These are phyloP conservation scores for Pyrochroa serraticornis DNA, from an alignment of 2,888 invertebrate genomes.

Conservation along the genomic window DNA sequence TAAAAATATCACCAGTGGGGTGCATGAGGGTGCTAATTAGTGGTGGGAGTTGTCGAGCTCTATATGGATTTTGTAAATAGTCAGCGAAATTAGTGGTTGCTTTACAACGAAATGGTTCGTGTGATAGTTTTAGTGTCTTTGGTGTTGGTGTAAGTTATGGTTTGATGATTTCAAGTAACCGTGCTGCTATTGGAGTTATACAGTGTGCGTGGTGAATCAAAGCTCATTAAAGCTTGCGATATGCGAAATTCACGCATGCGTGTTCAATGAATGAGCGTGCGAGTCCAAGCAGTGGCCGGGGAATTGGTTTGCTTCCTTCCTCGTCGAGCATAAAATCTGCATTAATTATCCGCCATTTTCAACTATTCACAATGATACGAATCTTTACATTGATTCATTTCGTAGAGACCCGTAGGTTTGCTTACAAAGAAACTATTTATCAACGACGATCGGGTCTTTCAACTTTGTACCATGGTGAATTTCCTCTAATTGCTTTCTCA, in stretches of 20 bases:
- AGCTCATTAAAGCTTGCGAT: conserved; percentile 47
- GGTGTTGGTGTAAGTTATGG: conserved; percentile 7
- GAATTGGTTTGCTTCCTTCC: conserved; percentile 56
- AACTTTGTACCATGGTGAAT: conserved; percentile 30
- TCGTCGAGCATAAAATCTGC: conserved; percentile 48
- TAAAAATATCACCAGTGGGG: conserved; percentile 37
- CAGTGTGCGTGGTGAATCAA: conserved; percentile 11
- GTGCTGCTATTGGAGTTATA: too few species aligned
- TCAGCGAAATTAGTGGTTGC: conserved; percentile 4
- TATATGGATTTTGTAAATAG: conserved; percentile 19
- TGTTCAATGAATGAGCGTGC: conserved; percentile 47
- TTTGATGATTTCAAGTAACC: background rate
- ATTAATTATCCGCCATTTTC: conserved; percentile 54
- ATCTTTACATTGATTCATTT: conserved; percentile 46
- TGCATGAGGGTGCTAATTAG: conserved; percentile 26
- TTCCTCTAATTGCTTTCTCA: conserved; percentile 36
- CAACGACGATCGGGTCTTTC: conserved; percentile 34
- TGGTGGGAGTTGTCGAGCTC: conserved; percentile 17
- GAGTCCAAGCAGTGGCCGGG: conserved; percentile 50
- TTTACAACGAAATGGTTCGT: background rate
- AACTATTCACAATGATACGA: conserved; percentile 42
- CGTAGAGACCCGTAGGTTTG: conserved; percentile 40
- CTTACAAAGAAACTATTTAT: conserved; percentile 49
- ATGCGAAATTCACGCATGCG: conserved; percentile 51
- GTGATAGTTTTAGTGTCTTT: background rate